A percentile compares a stretch with the other conserved stretches of the same genome.
Conservation (phyloP, 2,888 invertebrate genomes). For the Apocheima hispidaria region DNA sequence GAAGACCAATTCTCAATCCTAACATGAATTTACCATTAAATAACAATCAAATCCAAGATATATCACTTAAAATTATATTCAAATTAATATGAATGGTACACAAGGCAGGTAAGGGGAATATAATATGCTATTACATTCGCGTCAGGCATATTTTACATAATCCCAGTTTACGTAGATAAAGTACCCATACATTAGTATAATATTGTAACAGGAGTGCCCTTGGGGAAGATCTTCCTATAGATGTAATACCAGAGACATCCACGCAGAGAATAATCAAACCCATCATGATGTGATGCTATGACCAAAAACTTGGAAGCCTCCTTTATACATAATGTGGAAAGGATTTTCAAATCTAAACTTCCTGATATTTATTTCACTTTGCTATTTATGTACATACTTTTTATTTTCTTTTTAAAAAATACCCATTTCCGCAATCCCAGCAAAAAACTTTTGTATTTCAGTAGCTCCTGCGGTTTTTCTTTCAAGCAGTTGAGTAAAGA, state of each 20-base stretch:
- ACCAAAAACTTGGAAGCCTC: neutral
- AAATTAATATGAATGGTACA: conserved; percentile 40
- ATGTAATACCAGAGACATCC: conserved; percentile 1
- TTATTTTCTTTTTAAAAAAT: neutral
- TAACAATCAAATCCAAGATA: conserved; percentile 28
- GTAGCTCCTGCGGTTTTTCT: no score
- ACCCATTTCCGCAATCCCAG: neutral
- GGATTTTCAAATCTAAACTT: neutral
- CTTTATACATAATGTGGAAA: no score
- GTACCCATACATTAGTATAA: conserved; percentile 33
- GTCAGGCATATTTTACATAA: conserved; percentile 39
- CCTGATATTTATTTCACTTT: neutral
- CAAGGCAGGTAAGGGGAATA: conserved; percentile 39
- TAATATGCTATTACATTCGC: conserved; percentile 41
- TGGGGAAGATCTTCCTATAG: conserved; percentile 17
- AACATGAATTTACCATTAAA: conserved; percentile 23
- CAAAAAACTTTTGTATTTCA: neutral
- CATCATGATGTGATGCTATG: neutral
- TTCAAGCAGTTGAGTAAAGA: no score
- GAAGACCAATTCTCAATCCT: neutral
- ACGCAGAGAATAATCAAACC: neutral
- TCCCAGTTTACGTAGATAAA: conserved; percentile 38
- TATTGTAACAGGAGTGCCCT: conserved; percentile 23
- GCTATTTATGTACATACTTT: neutral
- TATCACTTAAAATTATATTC: conserved; percentile 37